phyloP scores from a whole-genome alignment of 1,140 invertebrate species.

The Brachionus calyciflorus region DNA sequence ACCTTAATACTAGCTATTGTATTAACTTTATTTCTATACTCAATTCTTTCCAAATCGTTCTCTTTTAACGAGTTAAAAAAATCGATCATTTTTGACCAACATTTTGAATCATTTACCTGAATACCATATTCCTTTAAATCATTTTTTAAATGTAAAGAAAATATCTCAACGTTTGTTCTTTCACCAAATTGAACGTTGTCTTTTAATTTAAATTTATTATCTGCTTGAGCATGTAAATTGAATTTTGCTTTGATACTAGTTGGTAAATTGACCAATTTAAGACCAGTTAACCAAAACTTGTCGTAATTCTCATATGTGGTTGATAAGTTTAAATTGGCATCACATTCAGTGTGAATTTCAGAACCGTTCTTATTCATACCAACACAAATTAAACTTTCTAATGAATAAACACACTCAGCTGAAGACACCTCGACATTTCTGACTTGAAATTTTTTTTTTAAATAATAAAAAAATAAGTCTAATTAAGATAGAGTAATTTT shows the following conservation, averaged over 20 bases:
- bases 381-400: neutral
- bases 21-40: neutral
- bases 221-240: neutral
- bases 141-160: neutral
- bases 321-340: neutral
- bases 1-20: neutral
- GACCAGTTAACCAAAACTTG: neutral
- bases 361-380: neutral
- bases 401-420: neutral
- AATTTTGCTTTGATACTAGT: neutral
- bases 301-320: neutral
- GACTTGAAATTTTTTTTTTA: neutral
- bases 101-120: neutral
- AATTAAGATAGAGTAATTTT: neutral
- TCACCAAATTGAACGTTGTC: neutral
- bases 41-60: neutral
- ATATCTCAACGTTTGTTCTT: neutral
- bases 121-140: neutral
- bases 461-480: neutral
- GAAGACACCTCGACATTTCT: slow-evolving; percentile 1
- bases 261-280: neutral
- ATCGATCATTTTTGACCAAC: neutral
- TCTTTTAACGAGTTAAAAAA: neutral
- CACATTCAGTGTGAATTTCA: neutral
- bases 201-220: neutral